Conservation (phyloP, 2,888 invertebrate genomes). For the Buathra laborator region DNA sequence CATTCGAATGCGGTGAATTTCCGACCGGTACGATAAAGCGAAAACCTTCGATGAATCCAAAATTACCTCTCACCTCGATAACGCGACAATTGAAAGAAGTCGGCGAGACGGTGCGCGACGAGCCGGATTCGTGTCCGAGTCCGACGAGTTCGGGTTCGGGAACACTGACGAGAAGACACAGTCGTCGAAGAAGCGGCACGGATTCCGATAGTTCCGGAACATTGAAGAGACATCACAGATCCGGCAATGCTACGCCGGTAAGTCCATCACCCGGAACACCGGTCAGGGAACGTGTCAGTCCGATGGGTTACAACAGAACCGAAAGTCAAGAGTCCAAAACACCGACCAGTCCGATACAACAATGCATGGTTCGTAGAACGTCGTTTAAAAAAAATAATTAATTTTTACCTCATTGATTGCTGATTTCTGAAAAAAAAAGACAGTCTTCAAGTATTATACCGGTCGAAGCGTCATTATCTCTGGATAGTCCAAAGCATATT, state of each 20-base stretch:
- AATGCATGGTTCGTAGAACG: conserved; percentile 79
- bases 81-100: conserved; percentile 96
- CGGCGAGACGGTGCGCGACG: conserved; percentile 89
- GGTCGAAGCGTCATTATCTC: background rate
- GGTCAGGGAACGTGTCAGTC: conserved; percentile 85
- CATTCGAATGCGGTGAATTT: conserved; percentile 84
- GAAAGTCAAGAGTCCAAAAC: conserved; percentile 81
- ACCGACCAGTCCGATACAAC: conserved; percentile 82
- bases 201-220: conserved; percentile 85
- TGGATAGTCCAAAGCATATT: background rate
- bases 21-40: conserved; percentile 93
- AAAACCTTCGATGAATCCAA: conserved; percentile 97
- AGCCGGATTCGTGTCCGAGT: conserved; percentile 86
- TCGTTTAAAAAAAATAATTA: background rate
- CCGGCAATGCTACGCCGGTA: conserved; percentile 86
- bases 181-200: conserved; percentile 85
- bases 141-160: conserved; percentile 84
- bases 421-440: too few relatives aligned
- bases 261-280: conserved; percentile 85
- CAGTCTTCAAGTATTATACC: too few relatives aligned
- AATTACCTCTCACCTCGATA: conserved; percentile 95
- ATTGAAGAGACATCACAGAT: conserved; percentile 84
- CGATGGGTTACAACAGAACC: conserved; percentile 83
- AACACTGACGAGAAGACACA: conserved; percentile 88
- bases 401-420: too few relatives aligned